Evolutionary conservation across 1,140 invertebrate genomes (phyloP), one percentile per base, ranked within the genome.

Genomic region (Hypsibius dujardini): DNA sequence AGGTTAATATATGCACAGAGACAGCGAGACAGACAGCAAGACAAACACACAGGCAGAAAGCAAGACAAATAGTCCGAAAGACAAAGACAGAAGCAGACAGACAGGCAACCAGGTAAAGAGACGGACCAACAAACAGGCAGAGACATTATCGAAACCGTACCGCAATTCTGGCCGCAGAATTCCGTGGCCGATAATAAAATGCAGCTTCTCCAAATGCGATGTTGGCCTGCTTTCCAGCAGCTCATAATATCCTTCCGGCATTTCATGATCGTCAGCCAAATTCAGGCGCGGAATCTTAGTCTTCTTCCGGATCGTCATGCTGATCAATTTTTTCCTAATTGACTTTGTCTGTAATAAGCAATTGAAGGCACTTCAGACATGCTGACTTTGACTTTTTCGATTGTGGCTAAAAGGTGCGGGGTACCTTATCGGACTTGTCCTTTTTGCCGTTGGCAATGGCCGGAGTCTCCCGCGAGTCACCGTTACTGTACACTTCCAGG

Each of bases 181-280:
- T 69, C 95, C 95, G 78, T 98, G 93, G 1, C 95, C 95, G 73
- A 99, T 98, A 73, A 99, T 98, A 76, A 98, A 98, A 80, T 99
- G 95, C 1, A 98, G 80, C 81, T 98, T 98, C 79, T 98, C 95
- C 70, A 98, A 81, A 80, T 97, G 97, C 1, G 92, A 95, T 1
- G 93, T 97, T 2, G 94, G 94, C 71, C 93, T 81, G 1, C 94
- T 92, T 78, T 98, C 94, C 28, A 98, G 79, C 89, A 95, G 93
- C 0, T 89, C 92, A 78, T 95, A 92, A 78, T 94, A 94, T 77
- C 89, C 92, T 76, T 94, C 90, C 1, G 90, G 89, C 1, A 90
- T 89, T 74, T 91, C 90, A 76, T 95, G 90, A 76, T 94, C 90
- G 75, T 94, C 90, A 79, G 89, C 87, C 42, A 93, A 78, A 74